Conservation (phyloP, 1,140 invertebrate species). For the Uloborus diversus region DNA sequence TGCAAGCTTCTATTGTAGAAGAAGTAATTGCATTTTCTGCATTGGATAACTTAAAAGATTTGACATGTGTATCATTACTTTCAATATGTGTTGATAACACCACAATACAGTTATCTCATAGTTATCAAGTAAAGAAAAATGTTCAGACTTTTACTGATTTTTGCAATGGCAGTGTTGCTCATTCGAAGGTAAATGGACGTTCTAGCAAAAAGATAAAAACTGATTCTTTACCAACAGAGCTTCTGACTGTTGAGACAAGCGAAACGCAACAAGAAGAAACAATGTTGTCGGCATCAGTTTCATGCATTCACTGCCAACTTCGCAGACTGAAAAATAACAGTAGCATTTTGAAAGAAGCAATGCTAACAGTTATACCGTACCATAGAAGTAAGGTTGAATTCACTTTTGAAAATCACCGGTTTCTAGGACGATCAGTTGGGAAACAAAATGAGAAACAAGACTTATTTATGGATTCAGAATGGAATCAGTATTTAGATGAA, state of each 20-base stretch:
- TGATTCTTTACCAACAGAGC: constrained; percentile 72
- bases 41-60: constrained; percentile 89
- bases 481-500: constrained; percentile 64
- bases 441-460: constrained; percentile 44
- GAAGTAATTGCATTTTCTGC: constrained; percentile 95
- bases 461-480: constrained; percentile 44
- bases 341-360: constrained; percentile 80
- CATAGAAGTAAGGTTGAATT: constrained; percentile 88
- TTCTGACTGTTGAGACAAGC: constrained; percentile 86
- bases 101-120: constrained; percentile 74
- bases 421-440: neutral
- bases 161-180: constrained; percentile 46
- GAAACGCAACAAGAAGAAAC: constrained; percentile 89
- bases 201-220: constrained; percentile 74
- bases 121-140: constrained; percentile 59
- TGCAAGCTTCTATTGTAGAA: constrained; percentile 95
- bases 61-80: constrained; percentile 94
- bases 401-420: constrained; percentile 67
- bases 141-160: constrained; percentile 63
- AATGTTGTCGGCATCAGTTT: constrained; percentile 84
- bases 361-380: constrained; percentile 87
- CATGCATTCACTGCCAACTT: constrained; percentile 85
- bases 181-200: constrained; percentile 66
- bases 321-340: constrained; percentile 88
- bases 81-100: constrained; percentile 86